phyloP scores from a whole-genome alignment of 1,140 invertebrate species.

The Leptinotarsa undecemlineata region DNA sequence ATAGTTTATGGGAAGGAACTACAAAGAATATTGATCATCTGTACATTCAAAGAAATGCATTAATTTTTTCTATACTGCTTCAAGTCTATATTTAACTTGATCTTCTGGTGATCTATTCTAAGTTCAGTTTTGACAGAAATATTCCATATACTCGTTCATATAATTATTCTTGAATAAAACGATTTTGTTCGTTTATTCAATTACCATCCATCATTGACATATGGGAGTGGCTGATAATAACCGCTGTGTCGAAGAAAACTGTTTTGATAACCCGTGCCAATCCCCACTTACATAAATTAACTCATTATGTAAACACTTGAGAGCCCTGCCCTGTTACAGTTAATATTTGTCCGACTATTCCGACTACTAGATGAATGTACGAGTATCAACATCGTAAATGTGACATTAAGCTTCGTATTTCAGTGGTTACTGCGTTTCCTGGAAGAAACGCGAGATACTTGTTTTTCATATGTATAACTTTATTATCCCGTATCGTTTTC shows the following conservation, averaged over 20 bases:
- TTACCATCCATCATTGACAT: too few relatives aligned
- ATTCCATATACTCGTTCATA: too few relatives aligned
- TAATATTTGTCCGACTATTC: slow-evolving; percentile 5
- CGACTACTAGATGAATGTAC: not conserved
- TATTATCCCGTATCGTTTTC: not conserved
- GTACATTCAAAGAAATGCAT: too few relatives aligned
- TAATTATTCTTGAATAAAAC: too few relatives aligned
- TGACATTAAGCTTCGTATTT: slow-evolving; percentile 13
- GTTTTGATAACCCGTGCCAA: not conserved
- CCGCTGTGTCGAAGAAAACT: not conserved
- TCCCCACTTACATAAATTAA: not conserved
- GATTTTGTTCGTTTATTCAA: not conserved
- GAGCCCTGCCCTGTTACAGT: not conserved
- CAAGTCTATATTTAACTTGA: too few relatives aligned
- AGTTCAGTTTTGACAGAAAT: too few relatives aligned
- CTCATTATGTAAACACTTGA: slow-evolving; percentile 1
- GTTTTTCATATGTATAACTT: slow-evolving; percentile 2
- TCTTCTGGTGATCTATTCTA: too few relatives aligned
- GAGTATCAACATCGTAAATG: slow-evolving; percentile 14
- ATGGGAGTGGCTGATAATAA: not conserved
- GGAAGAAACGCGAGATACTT: not conserved
- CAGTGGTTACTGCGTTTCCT: slow-evolving; percentile 1
- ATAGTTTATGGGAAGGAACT: too few relatives aligned
- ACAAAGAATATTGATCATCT: too few relatives aligned
- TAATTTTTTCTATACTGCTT: too few relatives aligned